A percentile compares a stretch with the other conserved stretches of the same genome.
Conservation (phyloP, 1,140 invertebrate species). For the Drosophila santomea region DNA sequence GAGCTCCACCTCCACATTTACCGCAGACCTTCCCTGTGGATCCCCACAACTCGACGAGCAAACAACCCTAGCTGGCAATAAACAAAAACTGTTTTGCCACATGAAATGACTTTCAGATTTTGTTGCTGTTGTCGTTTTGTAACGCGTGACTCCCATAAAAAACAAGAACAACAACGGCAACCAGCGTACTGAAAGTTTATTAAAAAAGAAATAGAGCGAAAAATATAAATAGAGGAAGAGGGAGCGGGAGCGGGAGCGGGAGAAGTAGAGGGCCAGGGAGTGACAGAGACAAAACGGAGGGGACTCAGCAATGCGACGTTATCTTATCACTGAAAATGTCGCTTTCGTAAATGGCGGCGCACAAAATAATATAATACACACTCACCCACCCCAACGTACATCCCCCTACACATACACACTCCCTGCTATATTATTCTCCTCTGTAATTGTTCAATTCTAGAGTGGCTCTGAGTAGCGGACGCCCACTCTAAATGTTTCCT, state of each 20-base stretch:
- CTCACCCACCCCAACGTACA: conserved; percentile 4
- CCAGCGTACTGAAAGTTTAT: conserved; percentile 62
- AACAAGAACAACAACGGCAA: conserved; percentile 14
- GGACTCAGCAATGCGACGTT: conserved; percentile 50
- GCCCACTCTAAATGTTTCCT: neutral
- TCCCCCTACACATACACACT: conserved; percentile 1
- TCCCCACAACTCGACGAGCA: conserved; percentile 14
- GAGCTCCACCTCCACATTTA: neutral
- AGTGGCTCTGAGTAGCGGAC: conserved; percentile 1
- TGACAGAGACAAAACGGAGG: conserved; percentile 40
- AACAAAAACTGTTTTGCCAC: conserved; percentile 68
- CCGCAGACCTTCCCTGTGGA: conserved; percentile 2
- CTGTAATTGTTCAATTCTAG: conserved; percentile 16
- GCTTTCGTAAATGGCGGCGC: conserved; percentile 75
- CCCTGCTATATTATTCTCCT: neutral
- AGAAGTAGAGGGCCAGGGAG: conserved; percentile 28
- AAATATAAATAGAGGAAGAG: conserved; percentile 58
- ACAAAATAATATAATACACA: conserved; percentile 69
- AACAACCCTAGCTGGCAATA: conserved; percentile 56
- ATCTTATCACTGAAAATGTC: conserved; percentile 75
- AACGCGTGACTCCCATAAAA: conserved; percentile 78
- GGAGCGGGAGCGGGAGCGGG: neutral
- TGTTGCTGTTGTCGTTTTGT: conserved; percentile 57
- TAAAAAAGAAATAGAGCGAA: conserved; percentile 70
- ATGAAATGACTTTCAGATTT: conserved; percentile 74